A percentile compares a stretch with the other conserved stretches of the same genome.
phyloP scores from a whole-genome alignment of 2,888 invertebrate genomes.

The Charanyca ferruginea region DNA sequence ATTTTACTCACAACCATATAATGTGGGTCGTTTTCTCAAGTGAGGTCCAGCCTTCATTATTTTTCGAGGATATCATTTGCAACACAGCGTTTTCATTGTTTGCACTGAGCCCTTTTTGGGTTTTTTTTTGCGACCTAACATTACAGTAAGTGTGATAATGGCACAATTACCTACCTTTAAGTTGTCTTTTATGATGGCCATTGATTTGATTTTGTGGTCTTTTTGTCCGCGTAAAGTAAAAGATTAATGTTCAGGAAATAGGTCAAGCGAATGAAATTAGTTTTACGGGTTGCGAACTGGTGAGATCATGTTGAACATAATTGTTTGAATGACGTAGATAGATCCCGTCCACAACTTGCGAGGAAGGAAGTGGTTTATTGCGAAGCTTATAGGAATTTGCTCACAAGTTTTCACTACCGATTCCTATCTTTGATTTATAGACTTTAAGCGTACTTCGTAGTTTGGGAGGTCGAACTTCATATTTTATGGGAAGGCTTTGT shows the following conservation, averaged over 20 bases:
- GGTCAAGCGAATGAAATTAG: conserved; percentile 49
- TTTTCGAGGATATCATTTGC: conserved; percentile 81
- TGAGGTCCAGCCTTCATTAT: conserved; percentile 83
- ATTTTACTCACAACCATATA: conserved; percentile 70
- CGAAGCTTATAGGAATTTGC: conserved; percentile 55
- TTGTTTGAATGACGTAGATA: conserved; percentile 55
- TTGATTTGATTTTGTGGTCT: conserved; percentile 40
- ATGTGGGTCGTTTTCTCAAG: conserved; percentile 73
- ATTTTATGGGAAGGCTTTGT: conserved; percentile 18
- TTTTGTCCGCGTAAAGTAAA: conserved; percentile 24
- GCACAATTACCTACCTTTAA: conserved; percentile 28
- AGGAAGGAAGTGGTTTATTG: conserved; percentile 53
- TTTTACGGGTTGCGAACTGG: conserved; percentile 36
- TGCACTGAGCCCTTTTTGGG: conserved; percentile 65
- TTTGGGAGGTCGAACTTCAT: conserved; percentile 15
- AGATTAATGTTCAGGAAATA: conserved; percentile 46
- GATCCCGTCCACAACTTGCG: conserved; percentile 40
- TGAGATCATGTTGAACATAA: conserved; percentile 55
- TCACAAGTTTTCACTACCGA: conserved; percentile 53
- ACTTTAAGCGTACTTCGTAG: conserved; percentile 18
- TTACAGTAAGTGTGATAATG: conserved; percentile 46
- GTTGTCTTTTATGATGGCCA: conserved; percentile 7
- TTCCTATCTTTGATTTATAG: conserved; percentile 47
- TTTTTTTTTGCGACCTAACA: conserved; percentile 41
- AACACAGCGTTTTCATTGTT: conserved; percentile 81